Conservation (phyloP, 1,140 invertebrate species). For the Drosophila lacertosa region DNA sequence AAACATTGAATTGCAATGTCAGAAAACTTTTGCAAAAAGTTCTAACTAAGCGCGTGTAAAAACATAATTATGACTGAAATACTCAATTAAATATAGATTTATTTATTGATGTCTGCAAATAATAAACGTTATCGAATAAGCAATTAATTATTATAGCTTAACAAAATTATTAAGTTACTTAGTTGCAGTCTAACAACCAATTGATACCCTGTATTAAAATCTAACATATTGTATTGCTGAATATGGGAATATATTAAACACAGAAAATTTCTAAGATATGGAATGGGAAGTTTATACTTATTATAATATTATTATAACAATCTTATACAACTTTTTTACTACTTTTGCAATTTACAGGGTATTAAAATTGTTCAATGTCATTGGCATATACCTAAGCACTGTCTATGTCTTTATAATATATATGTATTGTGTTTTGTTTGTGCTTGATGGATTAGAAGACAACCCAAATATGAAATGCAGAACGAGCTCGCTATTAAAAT, state of each 20-base stretch:
- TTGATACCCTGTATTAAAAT: not conserved
- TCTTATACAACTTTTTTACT: not conserved
- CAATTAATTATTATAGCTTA: constrained; percentile 59
- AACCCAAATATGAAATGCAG: constrained; percentile 43
- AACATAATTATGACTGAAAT: constrained; percentile 14
- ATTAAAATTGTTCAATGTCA: constrained; percentile 58
- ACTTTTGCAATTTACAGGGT: constrained; percentile 7
- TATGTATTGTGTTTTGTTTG: not conserved
- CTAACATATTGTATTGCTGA: too few relatives aligned
- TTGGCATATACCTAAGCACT: constrained; percentile 32
- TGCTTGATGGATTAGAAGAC: constrained; percentile 19
- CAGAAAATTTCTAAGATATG: too few relatives aligned
- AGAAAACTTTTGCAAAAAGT: not conserved
- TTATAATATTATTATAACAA: too few relatives aligned
- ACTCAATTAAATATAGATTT: constrained; percentile 14
- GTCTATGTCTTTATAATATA: constrained; percentile 37
- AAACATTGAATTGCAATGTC: not conserved
- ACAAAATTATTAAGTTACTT: not conserved
- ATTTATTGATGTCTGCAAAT: constrained; percentile 12
- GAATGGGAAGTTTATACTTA: too few relatives aligned
- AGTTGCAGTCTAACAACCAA: not conserved
- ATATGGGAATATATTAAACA: too few relatives aligned
- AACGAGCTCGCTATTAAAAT: constrained; percentile 69
- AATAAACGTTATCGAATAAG: constrained; percentile 47
- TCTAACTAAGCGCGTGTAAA: not conserved